Conservation (phyloP, 2,888 invertebrate genomes). For the Itoplectis maculator region DNA sequence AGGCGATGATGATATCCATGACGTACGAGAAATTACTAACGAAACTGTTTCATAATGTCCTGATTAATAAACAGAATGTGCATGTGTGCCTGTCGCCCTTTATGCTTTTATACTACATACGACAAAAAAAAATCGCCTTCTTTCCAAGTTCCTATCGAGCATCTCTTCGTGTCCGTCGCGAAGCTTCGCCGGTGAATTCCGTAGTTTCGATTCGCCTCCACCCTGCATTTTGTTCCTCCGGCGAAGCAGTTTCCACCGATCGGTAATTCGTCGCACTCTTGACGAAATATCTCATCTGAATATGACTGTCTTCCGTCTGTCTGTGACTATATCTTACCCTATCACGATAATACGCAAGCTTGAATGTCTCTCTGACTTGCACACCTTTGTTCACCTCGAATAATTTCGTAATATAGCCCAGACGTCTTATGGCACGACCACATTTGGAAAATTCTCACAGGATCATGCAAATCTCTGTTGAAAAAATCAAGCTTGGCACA, state of each 20-base stretch:
- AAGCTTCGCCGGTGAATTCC: constrained; percentile 67
- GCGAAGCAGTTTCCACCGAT: constrained; percentile 1
- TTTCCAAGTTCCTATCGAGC: constrained; percentile 26
- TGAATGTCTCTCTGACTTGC: constrained; percentile 20
- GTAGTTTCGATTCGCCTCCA: constrained; percentile 2
- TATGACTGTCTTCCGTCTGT: not conserved
- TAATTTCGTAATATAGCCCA: not conserved
- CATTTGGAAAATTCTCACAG: not conserved
- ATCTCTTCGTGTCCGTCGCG: constrained; percentile 38
- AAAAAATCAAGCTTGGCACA: not conserved
- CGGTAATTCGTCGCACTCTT: constrained; percentile 36
- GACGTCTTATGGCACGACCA: not conserved
- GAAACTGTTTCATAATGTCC: constrained; percentile 83
- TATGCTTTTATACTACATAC: constrained; percentile 68
- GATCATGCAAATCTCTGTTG: not conserved
- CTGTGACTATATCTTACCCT: not conserved
- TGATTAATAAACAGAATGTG: constrained; percentile 85
- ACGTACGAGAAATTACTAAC: constrained; percentile 68
- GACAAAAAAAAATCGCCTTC: not conserved
- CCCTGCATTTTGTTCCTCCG: constrained; percentile 80
- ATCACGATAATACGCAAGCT: constrained; percentile 7
- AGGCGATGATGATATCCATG: constrained; percentile 63
- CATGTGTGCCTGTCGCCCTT: constrained; percentile 84
- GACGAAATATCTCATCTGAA: not conserved
- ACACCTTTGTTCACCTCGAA: not conserved